Evolutionary conservation across 2,888 invertebrate genomes (phyloP).

Genomic region (Dasysyrphus tricinctus): DNA sequence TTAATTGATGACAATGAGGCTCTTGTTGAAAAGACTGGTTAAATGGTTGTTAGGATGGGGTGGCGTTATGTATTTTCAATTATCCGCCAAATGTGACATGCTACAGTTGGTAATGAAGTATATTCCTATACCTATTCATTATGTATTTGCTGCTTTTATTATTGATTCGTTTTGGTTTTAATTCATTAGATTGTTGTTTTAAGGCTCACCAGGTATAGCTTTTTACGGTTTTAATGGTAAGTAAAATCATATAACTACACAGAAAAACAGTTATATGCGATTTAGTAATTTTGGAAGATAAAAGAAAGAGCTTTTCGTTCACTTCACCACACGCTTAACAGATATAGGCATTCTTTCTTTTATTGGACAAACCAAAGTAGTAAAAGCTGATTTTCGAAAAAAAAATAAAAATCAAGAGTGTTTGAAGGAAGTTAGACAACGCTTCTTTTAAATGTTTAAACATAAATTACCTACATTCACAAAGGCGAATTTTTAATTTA

Average conservation of each 20-base stretch:
- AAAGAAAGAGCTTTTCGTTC: background rate
- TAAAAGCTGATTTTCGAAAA: too few species aligned
- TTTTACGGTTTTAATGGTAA: background rate
- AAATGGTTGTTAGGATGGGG: conserved; percentile 50
- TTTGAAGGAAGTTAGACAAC: too few species aligned
- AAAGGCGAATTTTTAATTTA: too few species aligned
- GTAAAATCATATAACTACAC: background rate
- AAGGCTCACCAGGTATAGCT: background rate
- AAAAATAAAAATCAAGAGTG: too few species aligned
- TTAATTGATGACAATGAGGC: conserved; percentile 69
- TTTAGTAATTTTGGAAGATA: background rate
- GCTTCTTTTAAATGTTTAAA: too few species aligned
- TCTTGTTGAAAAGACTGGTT: conserved; percentile 68
- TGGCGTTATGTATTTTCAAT: conserved; percentile 71
- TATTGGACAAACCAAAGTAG: too few species aligned
- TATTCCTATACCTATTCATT: background rate
- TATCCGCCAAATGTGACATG: conserved; percentile 43
- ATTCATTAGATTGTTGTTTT: background rate
- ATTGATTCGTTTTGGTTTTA: conserved; percentile 9
- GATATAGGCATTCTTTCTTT: background rate
- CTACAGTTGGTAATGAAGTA: conserved; percentile 37
- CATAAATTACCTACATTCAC: too few species aligned
- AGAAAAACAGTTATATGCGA: background rate
- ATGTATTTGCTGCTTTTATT: background rate
- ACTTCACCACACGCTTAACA: background rate